Conservation (phyloP, 2,797 vertebrate genomes). For the Nyctibius grandis region DNA sequence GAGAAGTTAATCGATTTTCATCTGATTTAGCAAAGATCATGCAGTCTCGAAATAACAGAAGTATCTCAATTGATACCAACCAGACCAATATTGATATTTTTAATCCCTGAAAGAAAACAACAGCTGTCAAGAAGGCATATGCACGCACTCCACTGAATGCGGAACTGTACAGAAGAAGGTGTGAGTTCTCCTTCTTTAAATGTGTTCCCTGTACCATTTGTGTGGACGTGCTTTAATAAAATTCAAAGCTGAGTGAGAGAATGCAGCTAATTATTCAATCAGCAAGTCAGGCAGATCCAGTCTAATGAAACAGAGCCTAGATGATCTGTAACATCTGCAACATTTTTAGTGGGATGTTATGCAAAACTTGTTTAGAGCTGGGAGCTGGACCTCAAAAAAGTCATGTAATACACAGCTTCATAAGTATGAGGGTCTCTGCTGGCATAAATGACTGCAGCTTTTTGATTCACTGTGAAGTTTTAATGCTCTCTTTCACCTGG, state of each 20-base stretch:
- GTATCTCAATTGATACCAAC: constrained; percentile 22
- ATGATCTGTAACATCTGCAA: background rate
- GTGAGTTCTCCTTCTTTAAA: constrained; percentile 36
- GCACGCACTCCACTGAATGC: background rate
- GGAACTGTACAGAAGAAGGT: constrained; percentile 7
- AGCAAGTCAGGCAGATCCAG: background rate
- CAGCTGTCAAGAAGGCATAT: constrained; percentile 9
- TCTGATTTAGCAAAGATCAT: constrained; percentile 34
- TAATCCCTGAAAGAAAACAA: constrained; percentile 36
- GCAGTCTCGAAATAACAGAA: background rate
- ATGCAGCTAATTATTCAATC: background rate
- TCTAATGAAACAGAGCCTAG: background rate
- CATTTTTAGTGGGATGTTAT: background rate
- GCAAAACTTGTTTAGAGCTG: background rate
- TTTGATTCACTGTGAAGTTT: background rate
- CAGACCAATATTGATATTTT: constrained; percentile 55
- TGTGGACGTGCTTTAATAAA: background rate
- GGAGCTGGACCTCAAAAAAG: background rate
- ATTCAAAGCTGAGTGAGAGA: background rate
- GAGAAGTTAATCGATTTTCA: constrained; percentile 51
- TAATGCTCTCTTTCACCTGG: background rate
- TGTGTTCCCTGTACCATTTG: background rate
- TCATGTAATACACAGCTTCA: background rate
- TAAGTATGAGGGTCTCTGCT: background rate
- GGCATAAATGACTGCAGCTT: background rate